Percentiles rank a stretch among this genome's conserved stretches.
These are phyloP conservation scores for Heliothis virescens DNA, from an alignment of 1,140 invertebrate species.

Conservation along the genomic window DNA sequence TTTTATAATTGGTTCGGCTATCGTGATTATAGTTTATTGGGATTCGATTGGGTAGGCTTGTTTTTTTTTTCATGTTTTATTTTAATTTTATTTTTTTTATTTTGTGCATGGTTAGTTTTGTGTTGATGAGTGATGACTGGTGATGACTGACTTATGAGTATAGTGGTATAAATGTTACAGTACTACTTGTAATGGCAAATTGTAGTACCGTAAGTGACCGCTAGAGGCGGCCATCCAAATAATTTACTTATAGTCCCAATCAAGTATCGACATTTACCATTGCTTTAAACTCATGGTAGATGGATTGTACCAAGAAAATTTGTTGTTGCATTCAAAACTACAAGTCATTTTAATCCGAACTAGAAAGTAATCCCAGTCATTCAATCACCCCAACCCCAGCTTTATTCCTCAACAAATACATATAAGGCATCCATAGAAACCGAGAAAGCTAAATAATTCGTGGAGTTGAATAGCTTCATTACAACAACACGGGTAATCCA, in stretches of 20 bases:
- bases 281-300: no score
- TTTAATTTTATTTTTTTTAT: background rate
- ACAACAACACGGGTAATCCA: slow-evolving; percentile 66
- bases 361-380: background rate
- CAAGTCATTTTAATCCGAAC: no score
- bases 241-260: no score
- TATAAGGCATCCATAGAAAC: slow-evolving; percentile 26
- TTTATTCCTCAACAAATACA: background rate
- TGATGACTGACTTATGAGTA: no score
- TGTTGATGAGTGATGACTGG: no score
- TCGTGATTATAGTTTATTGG: slow-evolving; percentile 7
- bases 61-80: background rate
- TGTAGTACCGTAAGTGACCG: no score
- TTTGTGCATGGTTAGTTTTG: background rate
- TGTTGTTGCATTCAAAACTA: background rate
- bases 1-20: slow-evolving; percentile 45
- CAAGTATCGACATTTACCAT: no score
- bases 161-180: no score
- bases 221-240: no score
- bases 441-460: slow-evolving; percentile 49
- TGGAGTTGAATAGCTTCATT: slow-evolving; percentile 69
- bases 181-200: no score
- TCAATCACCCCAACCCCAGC: background rate
- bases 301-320: no score
- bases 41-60: slow-evolving; percentile 3